Evolutionary conservation across 2,888 invertebrate genomes (phyloP).

Genomic region (Bellardia pandia): DNA sequence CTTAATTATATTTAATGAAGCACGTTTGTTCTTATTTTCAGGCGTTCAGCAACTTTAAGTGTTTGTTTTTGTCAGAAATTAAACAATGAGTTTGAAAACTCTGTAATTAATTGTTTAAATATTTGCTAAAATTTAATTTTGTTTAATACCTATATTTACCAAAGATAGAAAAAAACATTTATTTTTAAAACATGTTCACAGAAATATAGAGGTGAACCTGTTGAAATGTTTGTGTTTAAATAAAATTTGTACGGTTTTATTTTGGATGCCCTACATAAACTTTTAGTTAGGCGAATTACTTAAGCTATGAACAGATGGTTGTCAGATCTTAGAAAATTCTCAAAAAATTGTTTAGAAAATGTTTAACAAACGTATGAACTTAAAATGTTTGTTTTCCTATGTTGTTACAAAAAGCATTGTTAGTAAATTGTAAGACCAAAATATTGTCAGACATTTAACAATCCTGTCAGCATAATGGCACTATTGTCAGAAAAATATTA

Average conservation of each 20-base stretch:
- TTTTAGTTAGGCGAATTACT: no score
- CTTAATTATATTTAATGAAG: constrained; percentile 21
- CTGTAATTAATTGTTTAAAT: constrained; percentile 33
- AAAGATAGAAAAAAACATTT: not conserved
- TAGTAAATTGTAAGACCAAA: no score
- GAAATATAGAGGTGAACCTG: not conserved
- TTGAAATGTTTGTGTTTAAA: not conserved
- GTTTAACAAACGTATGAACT: no score
- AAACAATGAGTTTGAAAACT: constrained; percentile 23
- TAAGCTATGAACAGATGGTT: no score
- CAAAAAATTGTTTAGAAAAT: no score
- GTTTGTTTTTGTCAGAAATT: not conserved
- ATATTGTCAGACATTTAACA: no score
- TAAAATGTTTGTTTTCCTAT: no score
- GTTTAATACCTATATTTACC: not conserved
- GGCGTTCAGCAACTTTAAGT: not conserved
- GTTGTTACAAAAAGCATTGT: no score
- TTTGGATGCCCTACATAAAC: no score
- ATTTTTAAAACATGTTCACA: not conserved
- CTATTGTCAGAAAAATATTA: no score
- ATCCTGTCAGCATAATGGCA: no score
- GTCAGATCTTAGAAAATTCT: no score
- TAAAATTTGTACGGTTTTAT: not conserved
- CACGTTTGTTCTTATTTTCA: constrained; percentile 13
- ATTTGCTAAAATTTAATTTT: constrained; percentile 29